Base-by-base conservation (phyloP, 2,797 vertebrate species). In the Alectoris magna region DNA sequence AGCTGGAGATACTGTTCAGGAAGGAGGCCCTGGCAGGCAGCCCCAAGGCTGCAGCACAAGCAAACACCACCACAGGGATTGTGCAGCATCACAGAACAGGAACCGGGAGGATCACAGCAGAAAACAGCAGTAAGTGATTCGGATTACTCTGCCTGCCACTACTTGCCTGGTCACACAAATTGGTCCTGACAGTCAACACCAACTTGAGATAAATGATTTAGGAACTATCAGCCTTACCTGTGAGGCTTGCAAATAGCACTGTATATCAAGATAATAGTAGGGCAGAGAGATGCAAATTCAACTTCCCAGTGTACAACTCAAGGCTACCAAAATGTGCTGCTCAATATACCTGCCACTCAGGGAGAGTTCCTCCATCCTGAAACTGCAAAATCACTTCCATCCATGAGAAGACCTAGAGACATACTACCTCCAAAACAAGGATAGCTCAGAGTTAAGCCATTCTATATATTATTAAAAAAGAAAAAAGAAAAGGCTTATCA, bases 41-140 rank as follows among this genome's bases (percentile, higher is more conserved):
- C 16, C 36, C 60, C 44, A 53, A 39, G 36, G 29, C 31, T 26
- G 12, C 39, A 72, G 36, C 14, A 9, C 19, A 9, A 9, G 31
- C 60, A 24, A 67, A 46, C 21, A 5, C 22, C 49, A 48, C 14
- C 3, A 38, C 0, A 0, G 9, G 46, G 11, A 11, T 24, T 9
- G 14, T 27, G 6, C 16, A 63, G 15, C 48, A 56, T 14, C 31
- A 11, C 1, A 4, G 44, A 79, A 24, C 12, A 81, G 70, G n/a
- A 91, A n/a, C 11, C 11, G 5, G 10, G 19, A 72, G 8, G 22
- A 34, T 4, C 79, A 15, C 6, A 74, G 19, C 1, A 70, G 34
- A 64, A 83, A 59, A 49, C 2, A 2, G 9, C 2, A 26, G 13
- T 63, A 36, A 11, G n/a, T 36, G 49, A 13, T 2, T 29, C 44